Conservation (phyloP, 2,888 invertebrate genomes). For the Athripsodes cinereus region DNA sequence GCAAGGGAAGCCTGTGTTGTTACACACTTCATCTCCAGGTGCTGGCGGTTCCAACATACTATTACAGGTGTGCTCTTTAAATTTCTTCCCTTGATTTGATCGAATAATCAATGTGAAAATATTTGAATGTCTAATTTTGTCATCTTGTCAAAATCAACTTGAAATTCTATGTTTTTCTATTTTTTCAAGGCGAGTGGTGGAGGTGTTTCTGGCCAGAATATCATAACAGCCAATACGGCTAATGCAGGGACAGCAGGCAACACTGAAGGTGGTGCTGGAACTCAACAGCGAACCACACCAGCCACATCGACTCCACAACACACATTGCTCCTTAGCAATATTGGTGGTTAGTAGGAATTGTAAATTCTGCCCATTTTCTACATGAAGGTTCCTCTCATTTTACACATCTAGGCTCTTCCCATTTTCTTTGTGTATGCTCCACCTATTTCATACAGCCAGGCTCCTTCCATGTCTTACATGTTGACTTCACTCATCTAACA, state of each 20-base stretch:
- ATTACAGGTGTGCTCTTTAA: constrained; percentile 14
- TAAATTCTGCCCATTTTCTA: too few relatives aligned
- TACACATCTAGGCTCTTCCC: too few relatives aligned
- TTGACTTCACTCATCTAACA: too few relatives aligned
- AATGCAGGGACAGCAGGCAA: constrained; percentile 26
- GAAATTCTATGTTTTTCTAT: too few relatives aligned
- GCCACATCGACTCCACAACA: constrained; percentile 38
- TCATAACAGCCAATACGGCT: neutral
- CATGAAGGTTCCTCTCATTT: too few relatives aligned
- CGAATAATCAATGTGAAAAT: too few relatives aligned
- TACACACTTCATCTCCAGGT: constrained; percentile 17
- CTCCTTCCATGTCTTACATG: too few relatives aligned
- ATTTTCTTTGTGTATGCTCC: too few relatives aligned
- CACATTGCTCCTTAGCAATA: constrained; percentile 45
- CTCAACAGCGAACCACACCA: constrained; percentile 38
- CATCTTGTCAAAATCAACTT: neutral
- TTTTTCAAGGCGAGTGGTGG: constrained; percentile 13
- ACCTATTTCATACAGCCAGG: too few relatives aligned
- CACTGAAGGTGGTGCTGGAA: constrained; percentile 41
- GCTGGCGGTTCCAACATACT: constrained; percentile 17
- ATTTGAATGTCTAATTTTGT: too few relatives aligned
- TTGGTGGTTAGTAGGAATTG: constrained; percentile 38
- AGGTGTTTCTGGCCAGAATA: neutral
- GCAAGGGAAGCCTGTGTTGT: constrained; percentile 23
- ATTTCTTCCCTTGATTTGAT: too few relatives aligned